Base-by-base conservation (phyloP, 1,140 invertebrate species). In the Drosophila sulfurigaster region DNA sequence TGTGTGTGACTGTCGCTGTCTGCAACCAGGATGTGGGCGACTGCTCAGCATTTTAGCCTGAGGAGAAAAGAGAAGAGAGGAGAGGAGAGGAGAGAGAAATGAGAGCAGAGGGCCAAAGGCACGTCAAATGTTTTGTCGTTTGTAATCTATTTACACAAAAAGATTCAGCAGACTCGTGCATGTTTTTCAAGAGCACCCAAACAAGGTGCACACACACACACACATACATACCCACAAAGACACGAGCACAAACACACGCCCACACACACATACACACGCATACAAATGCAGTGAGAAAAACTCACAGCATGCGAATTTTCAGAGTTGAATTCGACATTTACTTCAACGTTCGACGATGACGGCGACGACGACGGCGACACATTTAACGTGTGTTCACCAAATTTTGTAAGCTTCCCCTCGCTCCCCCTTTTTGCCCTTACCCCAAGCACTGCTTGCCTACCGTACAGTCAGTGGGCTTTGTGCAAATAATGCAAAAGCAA, bases 111-210 rank as follows among this genome's bases (percentile, higher is more conserved):
- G 46, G 62, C 71, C 56, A 60, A 52, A 69, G 75, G 59, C 52
- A 67, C 69, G 67, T 79, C 74, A 79, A 80, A 87, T 91, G 77
- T 91, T 91, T 91, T 80, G 89, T 86, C 89, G 85, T 91, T 91
- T 86, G 88, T 91, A 91, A 91, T 91, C 88, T 91, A 91, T 91
- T 91, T 91, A 89, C 89, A 82, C 81, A 91, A 75, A 91, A 70
- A 63, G 72, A 63, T 69, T 67, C 72, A 68, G 20, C 66, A 75
- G 72, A 75, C 49, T 49, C 75, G 65, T 66, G 82, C 75, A 59
- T 80, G 71, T 82, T 85, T 88, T 80, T 88, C 73, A 87, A 87
- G 82, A 91, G 87, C 81, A 79, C 28, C 66, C 59, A 76, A 70
- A 72, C 65, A 74, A 74, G 70, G 45, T 62, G 54, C 64, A 67